A percentile compares a stretch with the other conserved stretches of the same genome.
Evolutionary conservation across 2,113 vertebrate species (phyloP).

Genomic region (Coreoperca whiteheadi): DNA sequence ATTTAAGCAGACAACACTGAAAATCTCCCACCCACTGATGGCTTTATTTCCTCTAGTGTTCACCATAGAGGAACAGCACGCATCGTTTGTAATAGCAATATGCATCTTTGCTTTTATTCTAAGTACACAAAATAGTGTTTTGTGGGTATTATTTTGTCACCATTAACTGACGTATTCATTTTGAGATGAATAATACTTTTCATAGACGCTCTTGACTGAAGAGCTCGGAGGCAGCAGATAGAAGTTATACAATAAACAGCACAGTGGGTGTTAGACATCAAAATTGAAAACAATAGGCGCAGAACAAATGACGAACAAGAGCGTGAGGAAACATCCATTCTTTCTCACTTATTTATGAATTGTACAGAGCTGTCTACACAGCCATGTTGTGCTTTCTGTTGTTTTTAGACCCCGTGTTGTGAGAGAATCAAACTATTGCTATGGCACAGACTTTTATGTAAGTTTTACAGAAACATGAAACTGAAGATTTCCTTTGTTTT

Average conservation of each 20-base stretch:
- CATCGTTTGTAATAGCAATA: neutral
- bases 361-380: conserved; percentile 40
- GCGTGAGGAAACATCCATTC: conserved; percentile 30
- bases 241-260: conserved; percentile 44
- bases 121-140: conserved; percentile 1
- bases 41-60: conserved; percentile 1
- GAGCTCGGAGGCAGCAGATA: conserved; percentile 32
- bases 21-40: conserved; percentile 30
- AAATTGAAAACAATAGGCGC: conserved; percentile 36
- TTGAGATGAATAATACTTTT: conserved; percentile 45
- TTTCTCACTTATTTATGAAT: conserved; percentile 32
- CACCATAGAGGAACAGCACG: neutral
- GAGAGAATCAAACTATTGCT: conserved; percentile 22
- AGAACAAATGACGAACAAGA: conserved; percentile 47
- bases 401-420: neutral
- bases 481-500: conserved; percentile 33
- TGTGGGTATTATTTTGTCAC: neutral
- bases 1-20: conserved; percentile 1
- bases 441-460: conserved; percentile 23
- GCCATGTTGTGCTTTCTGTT: neutral
- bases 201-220: conserved; percentile 31
- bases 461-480: conserved; percentile 39
- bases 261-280: conserved; percentile 49
- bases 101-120: conserved; percentile 12
- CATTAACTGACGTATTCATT: conserved; percentile 19